Base-by-base conservation (phyloP, 92 coral and sea anemone genomes). In the Epizoanthus illoricatus region DNA sequence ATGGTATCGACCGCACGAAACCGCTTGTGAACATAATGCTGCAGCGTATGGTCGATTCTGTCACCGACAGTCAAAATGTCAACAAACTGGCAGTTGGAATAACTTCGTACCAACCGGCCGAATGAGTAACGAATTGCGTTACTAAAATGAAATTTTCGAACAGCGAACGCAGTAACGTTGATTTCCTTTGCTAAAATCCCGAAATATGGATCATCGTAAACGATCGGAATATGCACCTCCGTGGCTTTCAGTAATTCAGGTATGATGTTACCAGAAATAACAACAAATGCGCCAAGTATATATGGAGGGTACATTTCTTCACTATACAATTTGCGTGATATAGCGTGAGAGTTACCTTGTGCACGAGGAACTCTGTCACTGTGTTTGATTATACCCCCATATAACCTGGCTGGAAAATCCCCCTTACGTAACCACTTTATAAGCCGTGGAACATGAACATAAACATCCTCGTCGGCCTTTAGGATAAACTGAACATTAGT, bases 391-490 rank as follows among this genome's bases (percentile, higher is more conserved):
- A 84, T 78, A 12, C 93, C 93, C 33, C 87, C 93, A 62, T 88
- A 90, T 40, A 90, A 80, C 33, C 88, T 84, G 5, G 21, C 69
- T 3, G 88, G 93, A 56, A 74, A 74, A 36, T 74, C 36, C 8
- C 82, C 87, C 6, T 59, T 49, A 39, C 65, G 76, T 12, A 90
- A 81, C 67, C 90, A 71, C 41, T 67, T 68, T 41, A 86, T 73
- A 19, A 87, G 57, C 36, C 88, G 68, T 64, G 90, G 90, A 9
- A 86, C 41, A 49, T 71, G 71, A 15, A 83, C 49, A 65, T 89
- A 89, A 11, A 85, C 84, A 61, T 89, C 92, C 17, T 89, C 90
- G 66, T 89, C 92, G 3, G 87, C 90, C 68, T 90, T 90, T 13
- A 90, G 84, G 16, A 90, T 68, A 56, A 79, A 90, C 36, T 68